Evolutionary conservation across 2,888 invertebrate genomes (phyloP).

Genomic region (Orthonychiurus folsomi): DNA sequence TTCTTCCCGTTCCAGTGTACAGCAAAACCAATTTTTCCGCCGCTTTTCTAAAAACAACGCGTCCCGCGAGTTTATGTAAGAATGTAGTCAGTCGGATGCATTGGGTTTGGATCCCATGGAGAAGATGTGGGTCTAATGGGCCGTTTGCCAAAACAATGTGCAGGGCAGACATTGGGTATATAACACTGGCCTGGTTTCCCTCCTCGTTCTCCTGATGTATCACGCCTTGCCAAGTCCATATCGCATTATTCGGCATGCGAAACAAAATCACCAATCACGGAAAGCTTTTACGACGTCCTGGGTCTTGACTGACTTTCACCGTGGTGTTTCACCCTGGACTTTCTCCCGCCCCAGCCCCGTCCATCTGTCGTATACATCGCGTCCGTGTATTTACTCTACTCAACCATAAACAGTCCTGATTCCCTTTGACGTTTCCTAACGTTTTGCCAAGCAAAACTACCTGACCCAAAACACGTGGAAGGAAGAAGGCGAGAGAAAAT

Average conservation of each 20-base stretch:
- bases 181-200: background rate
- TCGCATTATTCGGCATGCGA: background rate
- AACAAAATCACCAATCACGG: background rate
- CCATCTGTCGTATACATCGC: too few species aligned
- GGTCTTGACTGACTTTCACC: too few species aligned
- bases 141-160: constrained; percentile 7
- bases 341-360: too few species aligned
- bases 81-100: background rate
- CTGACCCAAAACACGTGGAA: background rate
- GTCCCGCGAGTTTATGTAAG: background rate
- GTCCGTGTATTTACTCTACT: background rate
- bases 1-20: background rate
- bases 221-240: background rate
- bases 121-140: constrained; percentile 5
- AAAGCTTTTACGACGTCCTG: too few species aligned
- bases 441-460: background rate
- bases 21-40: background rate
- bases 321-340: too few species aligned
- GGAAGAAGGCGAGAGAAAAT: background rate
- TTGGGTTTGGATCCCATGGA: background rate
- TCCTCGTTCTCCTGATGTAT: background rate
- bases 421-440: background rate
- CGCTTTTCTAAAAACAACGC: background rate
- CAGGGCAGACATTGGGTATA: background rate
- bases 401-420: background rate